Percentiles rank a stretch among this genome's conserved stretches.
Conservation (phyloP, 2,888 invertebrate species). For the Drosophila ezoana region DNA sequence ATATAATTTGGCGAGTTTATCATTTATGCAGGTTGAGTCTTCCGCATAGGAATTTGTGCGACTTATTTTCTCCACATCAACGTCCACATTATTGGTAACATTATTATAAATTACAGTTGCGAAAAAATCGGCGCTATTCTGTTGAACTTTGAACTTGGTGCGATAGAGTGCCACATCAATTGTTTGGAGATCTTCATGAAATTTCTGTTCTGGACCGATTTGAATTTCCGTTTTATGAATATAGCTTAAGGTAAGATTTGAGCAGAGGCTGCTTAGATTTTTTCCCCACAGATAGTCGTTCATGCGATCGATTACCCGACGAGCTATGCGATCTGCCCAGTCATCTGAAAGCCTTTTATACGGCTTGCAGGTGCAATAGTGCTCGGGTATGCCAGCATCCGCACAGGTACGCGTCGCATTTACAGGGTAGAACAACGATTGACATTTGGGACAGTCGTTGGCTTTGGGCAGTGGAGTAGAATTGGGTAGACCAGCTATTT, state of each 20-base stretch:
- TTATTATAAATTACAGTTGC: conserved; percentile 86
- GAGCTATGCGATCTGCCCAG: conserved; percentile 51
- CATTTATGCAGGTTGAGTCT: conserved; percentile 85
- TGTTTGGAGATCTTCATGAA: conserved; percentile 2
- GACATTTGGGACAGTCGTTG: conserved; percentile 87
- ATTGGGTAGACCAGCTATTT: conserved; percentile 70
- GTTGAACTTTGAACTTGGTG: conserved; percentile 87
- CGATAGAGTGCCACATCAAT: conserved; percentile 50
- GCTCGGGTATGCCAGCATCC: conserved; percentile 88
- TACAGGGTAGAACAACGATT: conserved; percentile 87
- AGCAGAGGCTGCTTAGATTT: conserved; percentile 54
- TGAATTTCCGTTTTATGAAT: conserved; percentile 54
- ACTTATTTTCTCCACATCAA: conserved; percentile 87
- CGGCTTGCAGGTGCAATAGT: conserved; percentile 89
- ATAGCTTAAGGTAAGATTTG: conserved; percentile 46
- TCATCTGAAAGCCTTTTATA: conserved; percentile 31
- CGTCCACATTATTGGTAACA: conserved; percentile 80
- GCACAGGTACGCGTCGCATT: conserved; percentile 87
- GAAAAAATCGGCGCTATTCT: conserved; percentile 89
- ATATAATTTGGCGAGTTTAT: conserved; percentile 64
- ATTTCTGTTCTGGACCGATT: conserved; percentile 30
- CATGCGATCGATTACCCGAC: conserved; percentile 44
- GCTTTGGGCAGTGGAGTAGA: conserved; percentile 77
- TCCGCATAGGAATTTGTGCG: conserved; percentile 86
- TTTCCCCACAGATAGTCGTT: conserved; percentile 52